Base-by-base conservation (phyloP, 2,113 vertebrate genomes). In the Amphiprion percula region DNA sequence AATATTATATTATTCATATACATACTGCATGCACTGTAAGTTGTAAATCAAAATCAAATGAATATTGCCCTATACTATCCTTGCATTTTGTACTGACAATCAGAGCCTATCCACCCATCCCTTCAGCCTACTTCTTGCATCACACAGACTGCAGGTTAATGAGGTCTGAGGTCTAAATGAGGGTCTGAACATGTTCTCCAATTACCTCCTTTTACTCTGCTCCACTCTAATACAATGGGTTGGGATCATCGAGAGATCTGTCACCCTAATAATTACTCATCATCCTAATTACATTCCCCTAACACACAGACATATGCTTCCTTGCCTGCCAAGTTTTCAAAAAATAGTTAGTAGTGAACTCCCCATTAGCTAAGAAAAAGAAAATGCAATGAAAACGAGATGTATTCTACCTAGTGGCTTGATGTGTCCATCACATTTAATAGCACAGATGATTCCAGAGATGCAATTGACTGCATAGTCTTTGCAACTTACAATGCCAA, bases 181-280 rank as follows among this genome's bases (percentile, higher is more conserved):
- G 49, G n/a, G 15, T 66, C 59, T 78, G 69, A 81, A 47, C 62
- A 65, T 37, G 58, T 63, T 69, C 68, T 54, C 47, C 52, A 75
- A 85, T 88, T 86, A 91, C 68, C 78, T 60, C 75, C 58, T 16
- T 55, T 68, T 60, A 50, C 24, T 79, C 62, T 69, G 5, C 54
- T 30, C 56, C 60, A 19, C 21, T 52, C 59, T 56, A 15, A 17
- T 37, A 84, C 83, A 83, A 39, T 49, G 23, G 58, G 68, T 52
- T n/a, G 17, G 37, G 47, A 30, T 62, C 49, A 39, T 60, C 17
- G 2, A 28, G 64, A 63, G 68, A 86, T 54, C 21, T 54, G 64
- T 47, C 59, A 50, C 55, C 53, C 23, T 53, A 58, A 80, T 82
- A 63, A 68, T 77, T 41, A 61, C 77, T 85, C 63, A 82, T 82